Base-by-base conservation (phyloP, 2,797 vertebrate genomes). In the Tadarida brasiliensis region DNA sequence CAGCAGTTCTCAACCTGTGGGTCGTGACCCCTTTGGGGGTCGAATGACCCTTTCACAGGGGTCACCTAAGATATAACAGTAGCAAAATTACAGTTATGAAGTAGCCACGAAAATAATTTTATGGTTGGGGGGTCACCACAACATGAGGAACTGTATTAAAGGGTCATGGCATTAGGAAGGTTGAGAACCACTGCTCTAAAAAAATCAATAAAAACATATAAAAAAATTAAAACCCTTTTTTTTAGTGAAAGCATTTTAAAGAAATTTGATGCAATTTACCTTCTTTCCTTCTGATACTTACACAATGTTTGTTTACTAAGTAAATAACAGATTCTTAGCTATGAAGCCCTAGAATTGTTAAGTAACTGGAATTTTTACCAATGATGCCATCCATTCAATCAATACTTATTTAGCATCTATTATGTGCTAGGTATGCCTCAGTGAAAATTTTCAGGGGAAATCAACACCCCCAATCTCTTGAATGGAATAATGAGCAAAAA, bases 401-500 rank as follows among this genome's bases (percentile, higher is more conserved):
- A 59, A 20, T 82, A 71, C 77, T 93, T 87, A 87, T 65, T 82
- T 87, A 90, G 54, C 47, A 78, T 57, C 56, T 65, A 20, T 44
- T 71, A 68, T 26, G 9, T 82, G 54, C 28, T 33, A 71, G 85
- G 22, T 35, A 68, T 76, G 26, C n/a, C 28, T 94, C 54, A 90
- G 51, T 86, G 81, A 94, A 54, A 81, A 63, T 86, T 56, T 30
- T 63, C 44, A 90, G 44, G 65, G 14, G 4, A 3, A 80, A 57
- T 67, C 56, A 71, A 39, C 22, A 16, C 33, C 82, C 57, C 63
- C n/a, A 63, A 81, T n/a, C 12, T 59, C 30, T 65, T 82, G 35
- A 57, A 70, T 86, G 47, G 35, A 44, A 86, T 44, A 85, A 90
- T 77, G 76, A 86, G 84, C 12, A 87, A 81, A 94, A 82, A 70